phyloP scores from a whole-genome alignment of 2,888 invertebrate species.

The Dryocosmus kuriphilus region DNA sequence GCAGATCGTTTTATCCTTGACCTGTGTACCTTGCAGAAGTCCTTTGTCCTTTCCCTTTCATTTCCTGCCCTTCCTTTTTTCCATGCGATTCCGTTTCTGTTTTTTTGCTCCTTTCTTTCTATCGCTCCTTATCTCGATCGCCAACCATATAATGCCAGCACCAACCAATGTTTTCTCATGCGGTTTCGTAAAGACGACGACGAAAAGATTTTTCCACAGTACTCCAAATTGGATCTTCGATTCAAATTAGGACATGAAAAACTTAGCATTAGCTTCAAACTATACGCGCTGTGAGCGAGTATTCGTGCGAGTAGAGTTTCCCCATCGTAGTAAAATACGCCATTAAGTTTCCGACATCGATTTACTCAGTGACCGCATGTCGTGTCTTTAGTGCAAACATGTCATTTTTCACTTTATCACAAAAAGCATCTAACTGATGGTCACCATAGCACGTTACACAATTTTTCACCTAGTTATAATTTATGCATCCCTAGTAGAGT shows the following conservation, averaged over 20 bases:
- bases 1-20: conserved; percentile 63
- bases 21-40: conserved; percentile 64
- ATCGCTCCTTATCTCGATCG: conserved; percentile 55
- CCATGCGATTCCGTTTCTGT: conserved; percentile 8
- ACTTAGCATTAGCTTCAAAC: too few relatives aligned
- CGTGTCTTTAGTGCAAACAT: conserved; percentile 10
- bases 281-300: too few relatives aligned
- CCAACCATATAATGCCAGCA: neutral
- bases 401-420: conserved; percentile 30
- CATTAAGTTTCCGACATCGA: conserved; percentile 2
- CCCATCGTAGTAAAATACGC: conserved; percentile 6
- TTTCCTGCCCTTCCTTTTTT: conserved; percentile 42
- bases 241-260: too few relatives aligned
- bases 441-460: neutral
- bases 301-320: neutral
- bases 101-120: conserved; percentile 1
- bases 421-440: conserved; percentile 15
- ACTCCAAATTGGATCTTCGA: too few relatives aligned
- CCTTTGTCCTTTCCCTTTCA: conserved; percentile 62
- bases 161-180: conserved; percentile 49
- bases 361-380: conserved; percentile 13
- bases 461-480: conserved; percentile 25
- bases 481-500: conserved; percentile 23
- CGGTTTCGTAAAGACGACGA: conserved; percentile 8
- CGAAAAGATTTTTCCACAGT: conserved; percentile 18